Base-by-base conservation (phyloP, 1,140 invertebrate genomes). In the Formica exsecta region DNA sequence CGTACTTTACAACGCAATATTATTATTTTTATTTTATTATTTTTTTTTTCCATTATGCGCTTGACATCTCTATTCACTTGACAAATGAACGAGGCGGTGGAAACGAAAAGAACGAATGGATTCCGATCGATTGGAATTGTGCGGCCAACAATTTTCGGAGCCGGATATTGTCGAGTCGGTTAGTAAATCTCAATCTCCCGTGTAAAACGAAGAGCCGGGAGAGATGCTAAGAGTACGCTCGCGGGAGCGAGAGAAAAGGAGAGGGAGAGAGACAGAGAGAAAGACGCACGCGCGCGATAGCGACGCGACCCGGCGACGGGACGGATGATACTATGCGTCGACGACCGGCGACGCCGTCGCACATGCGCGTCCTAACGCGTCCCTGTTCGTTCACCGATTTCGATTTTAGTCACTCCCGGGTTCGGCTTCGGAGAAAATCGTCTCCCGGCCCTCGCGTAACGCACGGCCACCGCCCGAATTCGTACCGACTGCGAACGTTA, bases 371-470 rank as follows among this genome's bases (percentile, higher is more conserved):
- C 89, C 74, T 85, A 83, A 91, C 91, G 90, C 92, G 89, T 89
- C 91, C 89, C 92, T 91, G 89, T 92, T 92, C 91, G 92, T 92
- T 91, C 93, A 94, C 95, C 94, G 95, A 95, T 95, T 95, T 95
- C 95, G 94, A 95, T 95, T 95, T 94, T 94, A 95, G 94, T 95
- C 93, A 93, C 93, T 94, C 93, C 93, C 94, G 94, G 94, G 93
- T 95, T 93, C 93, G 93, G 92, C 92, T 93, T 92, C 93, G 92
- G 92, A 90, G 93, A 93, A 93, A 94, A 94, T 95, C 94, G 94
- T 93, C 48, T 51, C 91, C 86, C 89, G 86, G 32, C 29, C 57
- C 77, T 32, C n/a, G 87, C 76, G 73, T 75, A 64, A 68, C 86
- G 62, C 62, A 74, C 62, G 36, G 75, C 75, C 54, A 51, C 51